phyloP scores from a whole-genome alignment of 1,140 invertebrate genomes.

The Dendrolimus punctatus region DNA sequence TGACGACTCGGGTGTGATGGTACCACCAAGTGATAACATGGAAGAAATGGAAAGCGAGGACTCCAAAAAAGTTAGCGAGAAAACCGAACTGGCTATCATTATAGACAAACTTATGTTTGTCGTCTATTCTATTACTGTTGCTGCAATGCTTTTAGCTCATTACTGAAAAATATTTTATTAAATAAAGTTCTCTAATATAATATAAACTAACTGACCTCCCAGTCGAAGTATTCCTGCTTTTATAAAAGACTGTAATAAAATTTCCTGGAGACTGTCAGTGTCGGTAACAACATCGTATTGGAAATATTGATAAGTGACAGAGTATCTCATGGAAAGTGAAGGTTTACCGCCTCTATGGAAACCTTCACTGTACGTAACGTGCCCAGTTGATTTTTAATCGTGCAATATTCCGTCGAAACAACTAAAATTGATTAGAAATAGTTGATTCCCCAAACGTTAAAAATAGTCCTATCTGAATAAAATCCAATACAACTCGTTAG shows the following conservation, averaged over 20 bases:
- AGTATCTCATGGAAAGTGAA: too few species aligned
- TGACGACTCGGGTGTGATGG: constrained; percentile 17
- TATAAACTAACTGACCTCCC: too few species aligned
- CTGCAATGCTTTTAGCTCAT: constrained; percentile 35
- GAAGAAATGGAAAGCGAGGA: constrained; percentile 47
- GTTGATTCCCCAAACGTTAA: background rate
- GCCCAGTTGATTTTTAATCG: too few species aligned
- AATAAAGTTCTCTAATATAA: background rate
- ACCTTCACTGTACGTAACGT: too few species aligned
- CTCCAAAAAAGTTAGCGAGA: constrained; percentile 19
- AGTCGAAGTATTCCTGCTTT: too few species aligned
- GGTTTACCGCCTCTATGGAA: too few species aligned
- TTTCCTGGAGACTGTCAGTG: too few species aligned
- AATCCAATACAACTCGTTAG: constrained; percentile 11
- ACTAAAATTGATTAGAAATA: too few species aligned
- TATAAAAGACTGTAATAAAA: too few species aligned
- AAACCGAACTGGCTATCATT: constrained; percentile 36
- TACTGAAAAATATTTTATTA: constrained; percentile 16
- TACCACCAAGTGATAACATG: constrained; percentile 19
- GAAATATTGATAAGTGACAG: too few species aligned
- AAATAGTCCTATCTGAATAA: constrained; percentile 4
- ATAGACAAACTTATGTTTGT: constrained; percentile 47
- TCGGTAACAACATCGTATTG: too few species aligned
- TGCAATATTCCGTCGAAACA: too few species aligned
- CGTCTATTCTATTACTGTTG: constrained; percentile 36